These are phyloP conservation scores for Epinephelus lanceolatus DNA, from an alignment of 2,113 vertebrate genomes.

Conservation along the genomic window DNA sequence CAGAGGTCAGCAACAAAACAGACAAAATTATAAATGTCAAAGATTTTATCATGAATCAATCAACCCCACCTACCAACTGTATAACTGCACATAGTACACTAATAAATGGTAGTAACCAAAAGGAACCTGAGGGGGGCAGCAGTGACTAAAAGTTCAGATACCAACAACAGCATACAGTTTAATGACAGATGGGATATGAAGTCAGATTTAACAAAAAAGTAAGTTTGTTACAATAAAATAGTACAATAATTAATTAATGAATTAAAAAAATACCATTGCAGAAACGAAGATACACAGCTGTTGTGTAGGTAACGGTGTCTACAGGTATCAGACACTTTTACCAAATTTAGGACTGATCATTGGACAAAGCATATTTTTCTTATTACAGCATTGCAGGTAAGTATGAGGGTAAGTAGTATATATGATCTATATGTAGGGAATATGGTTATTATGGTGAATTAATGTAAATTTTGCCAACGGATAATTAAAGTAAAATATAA, in stretches of 20 bases:
- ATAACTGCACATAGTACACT: not conserved
- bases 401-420: too few species aligned
- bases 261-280: not conserved
- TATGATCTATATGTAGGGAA: too few species aligned
- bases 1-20: constrained; percentile 5
- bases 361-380: too few species aligned
- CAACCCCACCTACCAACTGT: not conserved
- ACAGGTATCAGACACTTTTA: too few species aligned
- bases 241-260: not conserved
- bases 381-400: too few species aligned
- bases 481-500: too few species aligned
- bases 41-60: not conserved
- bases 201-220: not conserved
- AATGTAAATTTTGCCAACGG: too few species aligned
- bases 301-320: not conserved
- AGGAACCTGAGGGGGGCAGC: constrained; percentile 71
- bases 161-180: not conserved
- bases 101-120: constrained; percentile 41
- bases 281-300: not conserved
- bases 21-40: not conserved
- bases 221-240: not conserved
- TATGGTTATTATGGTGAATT: too few species aligned
- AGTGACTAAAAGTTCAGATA: constrained; percentile 36
- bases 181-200: not conserved
- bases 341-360: too few species aligned